Percentiles rank a stretch among this genome's conserved stretches.
Evolutionary conservation across 2,797 vertebrate genomes (phyloP).

Genomic region (Apodemus agrarius): DNA sequence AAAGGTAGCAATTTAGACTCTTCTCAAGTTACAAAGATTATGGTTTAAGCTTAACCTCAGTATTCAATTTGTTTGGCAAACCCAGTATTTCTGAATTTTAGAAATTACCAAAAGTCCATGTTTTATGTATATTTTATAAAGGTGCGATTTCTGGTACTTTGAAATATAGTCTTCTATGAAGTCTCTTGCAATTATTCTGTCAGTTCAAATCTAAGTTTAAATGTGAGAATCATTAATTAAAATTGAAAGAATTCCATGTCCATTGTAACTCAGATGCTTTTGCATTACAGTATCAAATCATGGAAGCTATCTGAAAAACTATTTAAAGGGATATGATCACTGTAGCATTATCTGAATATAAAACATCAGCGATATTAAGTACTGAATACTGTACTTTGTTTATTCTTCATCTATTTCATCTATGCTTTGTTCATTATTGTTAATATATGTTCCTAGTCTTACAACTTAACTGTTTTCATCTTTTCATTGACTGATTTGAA

Average conservation of each 20-base stretch:
- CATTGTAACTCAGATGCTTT: not conserved
- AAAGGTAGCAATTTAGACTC: not conserved
- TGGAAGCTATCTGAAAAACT: not conserved
- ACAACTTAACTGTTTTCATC: not conserved
- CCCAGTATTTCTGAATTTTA: not conserved
- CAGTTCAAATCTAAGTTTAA: not conserved
- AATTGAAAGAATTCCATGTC: not conserved
- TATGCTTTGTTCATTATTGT: not conserved
- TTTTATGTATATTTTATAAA: not conserved
- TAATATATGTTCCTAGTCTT: not conserved
- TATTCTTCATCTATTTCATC: not conserved
- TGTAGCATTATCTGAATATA: not conserved
- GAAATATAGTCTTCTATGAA: not conserved
- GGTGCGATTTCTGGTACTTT: not conserved
- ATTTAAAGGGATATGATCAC: not conserved
- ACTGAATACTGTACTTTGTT: not conserved
- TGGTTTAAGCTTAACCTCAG: not conserved
- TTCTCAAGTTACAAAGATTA: not conserved
- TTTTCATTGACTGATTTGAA: not conserved
- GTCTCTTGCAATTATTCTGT: not conserved
- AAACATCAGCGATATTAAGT: not conserved
- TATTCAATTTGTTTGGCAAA: not conserved
- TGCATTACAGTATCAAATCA: not conserved
- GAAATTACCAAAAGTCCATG: not conserved
- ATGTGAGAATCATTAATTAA: not conserved